Base-by-base conservation (phyloP, 1,140 invertebrate genomes). In the Helicoverpa zea region DNA sequence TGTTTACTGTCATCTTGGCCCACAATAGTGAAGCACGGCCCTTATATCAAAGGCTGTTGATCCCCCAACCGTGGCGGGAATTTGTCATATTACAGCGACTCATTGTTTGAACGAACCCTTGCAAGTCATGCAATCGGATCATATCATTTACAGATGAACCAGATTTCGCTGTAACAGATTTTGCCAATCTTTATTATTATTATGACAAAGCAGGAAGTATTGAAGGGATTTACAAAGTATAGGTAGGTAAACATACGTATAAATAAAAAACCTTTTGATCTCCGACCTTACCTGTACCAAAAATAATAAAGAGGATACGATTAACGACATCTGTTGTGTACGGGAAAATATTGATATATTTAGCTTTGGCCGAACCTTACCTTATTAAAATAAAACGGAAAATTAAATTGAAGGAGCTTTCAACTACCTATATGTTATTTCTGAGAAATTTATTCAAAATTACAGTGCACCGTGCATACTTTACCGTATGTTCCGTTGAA, bases 1-100 rank as follows among this genome's bases (percentile, higher is more conserved):
- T 63, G 23, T 14, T 29, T 14, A 14, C 35, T 35, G 30, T 30
- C 29, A 14, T 30, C 13, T 14, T 14, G 61, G 5, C 5, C n/a
- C 12, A 43, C 14, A 64, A 49, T 16, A 23, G 64, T 68, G 16
- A 49, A 68, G 35, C 49, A 49, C 64, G 11, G 64, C 43, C 64
- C 7, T 68, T 3, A 49, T 43, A 16, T 61, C 14, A 49, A 68
- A 49, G 51, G 68, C 47, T 80, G 78, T 80, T 80, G 78, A 80
- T 80, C 78, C 78, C 68, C 56, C 78, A 61, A 9, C 29, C 23
- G 54, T 23, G 23, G 7, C 23, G 30, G 56, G 43, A 80, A 80
- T 68, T 80, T 80, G 78, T 73, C 77, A 79, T 80, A 80, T 52
- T 73, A 80, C 49, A 29, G 52, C 58, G 54, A 80, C 58, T 80